These are phyloP conservation scores for Ornithoptera priamus DNA, from an alignment of 2,888 invertebrate species.

Conservation along the genomic window DNA sequence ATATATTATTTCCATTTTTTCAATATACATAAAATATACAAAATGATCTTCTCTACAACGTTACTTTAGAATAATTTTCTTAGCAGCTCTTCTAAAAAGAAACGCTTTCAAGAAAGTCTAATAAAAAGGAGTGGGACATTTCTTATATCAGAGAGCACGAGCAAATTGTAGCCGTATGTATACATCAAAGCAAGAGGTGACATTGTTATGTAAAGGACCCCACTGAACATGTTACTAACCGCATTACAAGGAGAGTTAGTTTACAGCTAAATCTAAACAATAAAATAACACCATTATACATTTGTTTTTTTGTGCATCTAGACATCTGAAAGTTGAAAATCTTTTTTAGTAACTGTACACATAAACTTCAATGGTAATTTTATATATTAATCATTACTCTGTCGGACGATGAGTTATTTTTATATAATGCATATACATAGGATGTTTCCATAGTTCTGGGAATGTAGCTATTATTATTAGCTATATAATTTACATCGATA, in stretches of 20 bases:
- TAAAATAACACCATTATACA: too few species aligned
- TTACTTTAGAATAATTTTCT: background rate
- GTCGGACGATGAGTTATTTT: too few species aligned
- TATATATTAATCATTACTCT: too few species aligned
- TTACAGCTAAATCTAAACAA: background rate
- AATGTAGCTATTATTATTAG: too few species aligned
- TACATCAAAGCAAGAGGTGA: conserved; percentile 23
- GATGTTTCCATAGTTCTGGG: too few species aligned
- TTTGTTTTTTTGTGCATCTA: too few species aligned
- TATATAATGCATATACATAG: too few species aligned
- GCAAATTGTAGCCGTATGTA: conserved; percentile 13
- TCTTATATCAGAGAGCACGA: conserved; percentile 17
- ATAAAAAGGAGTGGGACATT: conserved; percentile 21
- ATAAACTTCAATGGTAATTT: too few species aligned
- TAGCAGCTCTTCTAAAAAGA: background rate
- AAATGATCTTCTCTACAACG: background rate
- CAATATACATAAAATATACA: background rate
- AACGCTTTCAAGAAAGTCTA: conserved; percentile 9
- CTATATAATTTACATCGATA: too few species aligned
- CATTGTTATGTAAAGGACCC: conserved; percentile 19
- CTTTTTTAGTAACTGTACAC: too few species aligned
- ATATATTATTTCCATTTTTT: too few species aligned
- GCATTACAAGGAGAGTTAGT: background rate
- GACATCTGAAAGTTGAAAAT: too few species aligned
- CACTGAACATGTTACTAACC: background rate